These are phyloP conservation scores for Hemithea aestivaria DNA, from an alignment of 2,888 invertebrate species.

Conservation along the genomic window DNA sequence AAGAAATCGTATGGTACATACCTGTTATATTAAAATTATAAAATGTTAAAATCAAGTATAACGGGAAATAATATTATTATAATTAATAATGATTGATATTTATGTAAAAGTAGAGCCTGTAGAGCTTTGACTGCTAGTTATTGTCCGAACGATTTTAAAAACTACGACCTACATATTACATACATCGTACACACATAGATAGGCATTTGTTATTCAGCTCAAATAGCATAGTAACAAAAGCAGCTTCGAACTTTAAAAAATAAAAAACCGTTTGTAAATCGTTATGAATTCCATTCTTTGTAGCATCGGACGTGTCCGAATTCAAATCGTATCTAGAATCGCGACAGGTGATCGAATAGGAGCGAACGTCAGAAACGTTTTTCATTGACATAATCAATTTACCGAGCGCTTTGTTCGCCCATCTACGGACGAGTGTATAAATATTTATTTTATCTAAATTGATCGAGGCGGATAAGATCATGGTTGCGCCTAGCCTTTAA, in stretches of 20 bases:
- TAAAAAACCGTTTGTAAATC: conserved; percentile 18
- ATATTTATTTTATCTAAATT: conserved; percentile 80
- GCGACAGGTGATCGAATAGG: conserved; percentile 59
- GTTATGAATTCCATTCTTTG: conserved; percentile 22
- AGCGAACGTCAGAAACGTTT: conserved; percentile 54
- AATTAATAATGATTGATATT: too few species aligned
- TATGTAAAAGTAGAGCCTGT: too few species aligned
- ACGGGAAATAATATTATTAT: too few species aligned
- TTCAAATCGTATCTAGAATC: conserved; percentile 48
- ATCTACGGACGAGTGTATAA: conserved; percentile 74
- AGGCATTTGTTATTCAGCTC: conserved; percentile 8
- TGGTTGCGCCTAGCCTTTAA: conserved; percentile 62
- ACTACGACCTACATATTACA: too few species aligned
- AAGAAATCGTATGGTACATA: too few species aligned
- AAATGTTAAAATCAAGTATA: too few species aligned
- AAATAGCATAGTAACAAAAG: conserved; percentile 13
- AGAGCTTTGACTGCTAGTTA: too few species aligned
- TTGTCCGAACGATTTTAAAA: too few species aligned
- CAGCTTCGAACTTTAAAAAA: conserved; percentile 9
- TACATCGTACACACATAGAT: too few species aligned
- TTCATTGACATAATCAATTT: conserved; percentile 74
- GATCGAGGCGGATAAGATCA: conserved; percentile 76
- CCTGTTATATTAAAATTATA: too few species aligned
- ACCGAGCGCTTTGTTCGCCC: conserved; percentile 72
- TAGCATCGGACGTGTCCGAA: conserved; percentile 21